A percentile compares a stretch with the other conserved stretches of the same genome.
Conservation (phyloP, 2,113 vertebrate species). For the Pagrus major region DNA sequence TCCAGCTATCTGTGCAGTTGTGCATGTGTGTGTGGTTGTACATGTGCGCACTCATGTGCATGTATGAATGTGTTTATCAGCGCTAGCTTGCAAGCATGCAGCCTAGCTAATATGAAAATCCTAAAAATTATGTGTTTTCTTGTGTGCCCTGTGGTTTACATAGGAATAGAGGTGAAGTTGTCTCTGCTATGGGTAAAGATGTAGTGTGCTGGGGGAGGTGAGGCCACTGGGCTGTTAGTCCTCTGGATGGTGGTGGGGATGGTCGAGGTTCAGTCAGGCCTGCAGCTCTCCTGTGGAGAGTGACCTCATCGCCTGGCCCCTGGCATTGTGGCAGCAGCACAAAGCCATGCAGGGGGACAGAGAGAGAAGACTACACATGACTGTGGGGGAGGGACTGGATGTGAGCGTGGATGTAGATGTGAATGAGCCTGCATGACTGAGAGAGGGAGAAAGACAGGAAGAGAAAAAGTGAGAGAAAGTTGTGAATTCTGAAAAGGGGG, state of each 20-base stretch:
- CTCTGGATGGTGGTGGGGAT: conserved; percentile 58
- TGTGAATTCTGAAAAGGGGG: conserved; percentile 34
- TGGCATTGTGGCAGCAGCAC: conserved; percentile 79
- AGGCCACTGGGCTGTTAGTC: conserved; percentile 26
- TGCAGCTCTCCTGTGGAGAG: conserved; percentile 81
- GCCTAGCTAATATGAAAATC: conserved; percentile 28
- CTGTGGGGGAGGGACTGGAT: conserved; percentile 73
- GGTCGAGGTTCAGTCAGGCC: conserved; percentile 77
- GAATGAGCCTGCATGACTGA: conserved; percentile 61
- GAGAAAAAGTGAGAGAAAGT: conserved; percentile 30
- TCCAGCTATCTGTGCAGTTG: conserved; percentile 43
- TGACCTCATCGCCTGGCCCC: conserved; percentile 82
- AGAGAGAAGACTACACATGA: conserved; percentile 58
- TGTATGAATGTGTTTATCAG: conserved; percentile 9
- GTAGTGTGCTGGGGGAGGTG: conserved; percentile 53
- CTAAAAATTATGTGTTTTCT: conserved; percentile 3
- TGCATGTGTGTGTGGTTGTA: conserved; percentile 16
- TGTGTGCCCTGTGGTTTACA: conserved; percentile 6
- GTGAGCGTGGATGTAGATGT: conserved; percentile 57
- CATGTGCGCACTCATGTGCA: conserved; percentile 6
- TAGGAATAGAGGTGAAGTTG: conserved; percentile 33
- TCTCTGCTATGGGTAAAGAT: conserved; percentile 36
- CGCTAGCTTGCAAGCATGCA: conserved; percentile 12
- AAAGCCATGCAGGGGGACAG: conserved; percentile 79
- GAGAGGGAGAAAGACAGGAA: conserved; percentile 58